Base-by-base conservation (phyloP, 2,797 vertebrate genomes). In the Choloepus didactylus region DNA sequence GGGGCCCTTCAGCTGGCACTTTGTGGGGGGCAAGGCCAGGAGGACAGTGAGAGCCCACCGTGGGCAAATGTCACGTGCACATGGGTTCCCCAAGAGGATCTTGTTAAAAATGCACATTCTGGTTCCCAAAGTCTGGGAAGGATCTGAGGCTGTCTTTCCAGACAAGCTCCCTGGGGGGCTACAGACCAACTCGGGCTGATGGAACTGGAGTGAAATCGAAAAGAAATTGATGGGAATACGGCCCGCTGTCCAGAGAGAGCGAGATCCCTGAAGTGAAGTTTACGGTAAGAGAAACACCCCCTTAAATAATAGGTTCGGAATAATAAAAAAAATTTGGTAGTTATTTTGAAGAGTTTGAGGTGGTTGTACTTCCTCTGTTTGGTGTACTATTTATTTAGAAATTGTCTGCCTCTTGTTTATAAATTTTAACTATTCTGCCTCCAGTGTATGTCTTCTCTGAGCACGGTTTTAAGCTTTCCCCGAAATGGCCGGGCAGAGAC, bases 271-370 rank as follows among this genome's bases (percentile, higher is more conserved):
- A 51, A 23, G 31, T 27, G 64, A 3, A 29, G 18, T 27, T 75
- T 16, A 21, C 1, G 3, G 16, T 9, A 38, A 77, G 75, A 88
- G 82, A 80, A 60, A 76, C 8, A 5, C 15, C 70, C 64, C 70
- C 54, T 77, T 81, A 41, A 87, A 86, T 0, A 27, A 86, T 19
- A 70, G 73, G 62, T 56, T 18, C n/a, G 19, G 31, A 84, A 69
- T 82, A 89, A 88, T 81, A 91, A 89, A 49, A 91, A 87, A 73
- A 87, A 94, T 66, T 66, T 91, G 73, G 80, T 77, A 87, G 54
- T 82, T 93, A 67, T 94, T 89, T 96, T 93, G 92, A 87, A 94
- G 87, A 87, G 73, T 86, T 64, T 83, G 85, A 77, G 81, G 56
- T 41, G 49, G 27, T 31, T n/a, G 9, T 21, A 59, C 23, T 73